phyloP scores from a whole-genome alignment of 1,140 invertebrate genomes.

The Stegodyphus dumicola region DNA sequence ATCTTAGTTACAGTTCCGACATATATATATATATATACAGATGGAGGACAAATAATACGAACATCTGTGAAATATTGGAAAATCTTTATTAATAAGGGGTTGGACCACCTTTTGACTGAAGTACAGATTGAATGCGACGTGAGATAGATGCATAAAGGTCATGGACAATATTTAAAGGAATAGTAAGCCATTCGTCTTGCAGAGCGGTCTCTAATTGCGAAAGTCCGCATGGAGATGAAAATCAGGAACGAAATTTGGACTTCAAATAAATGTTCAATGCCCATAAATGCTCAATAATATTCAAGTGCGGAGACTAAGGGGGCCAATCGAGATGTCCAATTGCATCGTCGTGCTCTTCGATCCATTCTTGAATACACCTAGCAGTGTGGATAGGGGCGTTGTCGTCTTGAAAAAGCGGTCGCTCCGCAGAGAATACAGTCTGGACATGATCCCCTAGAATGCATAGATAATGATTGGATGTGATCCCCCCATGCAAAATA shows the following conservation, averaged over 20 bases:
- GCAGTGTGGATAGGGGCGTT: conserved; percentile 44
- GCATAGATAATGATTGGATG: conserved; percentile 13
- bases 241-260: conserved; percentile 19
- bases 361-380: conserved; percentile 13
- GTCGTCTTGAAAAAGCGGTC: conserved; percentile 35
- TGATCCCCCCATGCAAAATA: conserved; percentile 31
- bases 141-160: too few species aligned
- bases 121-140: too few species aligned
- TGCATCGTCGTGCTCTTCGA: conserved; percentile 21
- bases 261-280: conserved; percentile 31
- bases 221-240: neutral
- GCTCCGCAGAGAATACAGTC: conserved; percentile 15
- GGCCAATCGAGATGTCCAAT: conserved; percentile 28
- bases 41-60: too few species aligned
- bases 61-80: too few species aligned
- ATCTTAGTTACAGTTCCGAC: too few species aligned
- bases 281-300: conserved; percentile 25
- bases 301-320: conserved; percentile 22
- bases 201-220: neutral
- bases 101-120: too few species aligned
- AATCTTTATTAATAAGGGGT: too few species aligned
- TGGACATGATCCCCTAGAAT: conserved; percentile 34
- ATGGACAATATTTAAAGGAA: too few species aligned
- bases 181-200: too few species aligned
- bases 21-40: too few species aligned